Conservation (phyloP, 2,888 invertebrate species). For the Ptilodon capucinus region DNA sequence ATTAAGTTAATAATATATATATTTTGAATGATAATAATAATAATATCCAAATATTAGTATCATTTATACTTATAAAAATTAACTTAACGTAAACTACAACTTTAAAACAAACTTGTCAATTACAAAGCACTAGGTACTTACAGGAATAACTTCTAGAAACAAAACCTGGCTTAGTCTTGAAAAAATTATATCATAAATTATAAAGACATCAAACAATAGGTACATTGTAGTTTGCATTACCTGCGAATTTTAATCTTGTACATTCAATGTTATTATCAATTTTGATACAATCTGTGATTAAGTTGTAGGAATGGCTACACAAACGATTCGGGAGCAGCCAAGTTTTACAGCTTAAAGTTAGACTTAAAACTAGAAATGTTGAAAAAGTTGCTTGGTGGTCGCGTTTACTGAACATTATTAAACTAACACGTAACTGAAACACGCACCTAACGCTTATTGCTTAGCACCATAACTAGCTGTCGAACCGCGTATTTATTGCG, state of each 20-base stretch:
- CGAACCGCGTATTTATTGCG: not conserved
- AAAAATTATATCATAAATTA: too few species aligned
- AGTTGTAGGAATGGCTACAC: not conserved
- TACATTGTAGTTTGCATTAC: not conserved
- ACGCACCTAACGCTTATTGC: constrained; percentile 36
- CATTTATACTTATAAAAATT: constrained; percentile 22
- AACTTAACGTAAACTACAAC: constrained; percentile 18
- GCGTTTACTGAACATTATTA: constrained; percentile 21
- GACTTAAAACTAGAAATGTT: constrained; percentile 18
- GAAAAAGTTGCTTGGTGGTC: constrained; percentile 19
- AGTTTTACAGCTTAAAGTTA: constrained; percentile 18
- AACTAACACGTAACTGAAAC: constrained; percentile 31
- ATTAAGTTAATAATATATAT: constrained; percentile 2
- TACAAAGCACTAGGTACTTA: not conserved
- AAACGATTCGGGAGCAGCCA: constrained; percentile 13
- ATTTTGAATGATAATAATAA: too few species aligned
- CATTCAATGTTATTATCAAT: not conserved
- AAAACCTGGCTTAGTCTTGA: too few species aligned
- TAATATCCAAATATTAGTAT: too few species aligned
- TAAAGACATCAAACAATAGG: too few species aligned
- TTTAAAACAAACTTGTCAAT: constrained; percentile 29
- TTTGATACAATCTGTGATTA: not conserved
- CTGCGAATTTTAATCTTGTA: not conserved
- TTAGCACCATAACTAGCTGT: constrained; percentile 50
- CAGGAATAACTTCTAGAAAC: too few species aligned